Conservation (phyloP, 1,140 invertebrate species). For the Magallana gigas region DNA sequence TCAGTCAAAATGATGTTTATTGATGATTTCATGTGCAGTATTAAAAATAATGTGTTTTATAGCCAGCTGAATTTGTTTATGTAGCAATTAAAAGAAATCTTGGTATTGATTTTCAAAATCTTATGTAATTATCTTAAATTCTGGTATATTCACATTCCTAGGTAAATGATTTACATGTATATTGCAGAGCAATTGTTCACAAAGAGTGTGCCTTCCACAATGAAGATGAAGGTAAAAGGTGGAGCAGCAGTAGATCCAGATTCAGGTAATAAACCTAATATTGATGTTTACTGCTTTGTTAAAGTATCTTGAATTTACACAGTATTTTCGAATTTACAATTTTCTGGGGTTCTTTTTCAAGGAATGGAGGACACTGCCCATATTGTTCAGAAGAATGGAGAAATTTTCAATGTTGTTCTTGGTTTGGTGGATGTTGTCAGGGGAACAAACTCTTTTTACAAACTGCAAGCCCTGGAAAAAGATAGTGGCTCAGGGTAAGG, state of each 20-base stretch:
- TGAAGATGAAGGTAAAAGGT: conserved; percentile 87
- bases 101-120: no score
- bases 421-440: conserved; percentile 91
- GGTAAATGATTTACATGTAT: no score
- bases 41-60: no score
- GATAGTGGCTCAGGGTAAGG: conserved; percentile 84
- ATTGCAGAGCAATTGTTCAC: conserved; percentile 74
- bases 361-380: conserved; percentile 88
- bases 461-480: conserved; percentile 92
- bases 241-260: conserved; percentile 94
- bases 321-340: no score
- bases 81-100: no score
- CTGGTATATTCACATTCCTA: no score
- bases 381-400: conserved; percentile 83
- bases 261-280: conserved; percentile 80
- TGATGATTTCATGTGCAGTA: no score
- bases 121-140: no score
- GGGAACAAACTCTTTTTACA: conserved; percentile 97
- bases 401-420: conserved; percentile 89
- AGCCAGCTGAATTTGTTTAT: no score
- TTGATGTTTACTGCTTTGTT: no score
- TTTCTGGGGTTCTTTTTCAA: conserved; percentile 42
- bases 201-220: conserved; percentile 77
- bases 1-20: no score
- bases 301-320: no score